Percentiles rank a stretch among this genome's conserved stretches.
These are phyloP conservation scores for Talpa occidentalis DNA, from an alignment of 2,113 vertebrate species.

Conservation along the genomic window DNA sequence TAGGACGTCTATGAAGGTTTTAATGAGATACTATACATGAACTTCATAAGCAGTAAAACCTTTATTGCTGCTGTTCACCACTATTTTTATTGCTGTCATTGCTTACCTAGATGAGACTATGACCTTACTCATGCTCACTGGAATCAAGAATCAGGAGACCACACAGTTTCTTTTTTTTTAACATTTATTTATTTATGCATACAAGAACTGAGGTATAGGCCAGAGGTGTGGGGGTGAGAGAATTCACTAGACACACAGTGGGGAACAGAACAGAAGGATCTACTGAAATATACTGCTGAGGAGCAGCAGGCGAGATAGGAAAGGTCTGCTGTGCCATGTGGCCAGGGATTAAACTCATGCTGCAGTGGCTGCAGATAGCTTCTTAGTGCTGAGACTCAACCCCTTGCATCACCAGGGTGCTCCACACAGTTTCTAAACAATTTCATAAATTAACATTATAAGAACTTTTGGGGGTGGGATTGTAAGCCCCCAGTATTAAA, in stretches of 20 bases:
- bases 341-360: no score
- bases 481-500: neutral
- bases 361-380: no score
- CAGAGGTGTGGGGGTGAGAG: no score
- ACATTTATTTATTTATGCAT: no score
- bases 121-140: neutral
- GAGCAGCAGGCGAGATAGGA: no score
- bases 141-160: neutral
- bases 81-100: neutral
- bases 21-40: neutral
- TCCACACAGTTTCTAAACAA: neutral
- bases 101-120: neutral
- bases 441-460: neutral
- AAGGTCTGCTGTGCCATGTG: no score
- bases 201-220: no score
- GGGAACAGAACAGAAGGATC: no score
- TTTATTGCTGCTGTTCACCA: neutral
- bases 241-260: no score
- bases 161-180: neutral
- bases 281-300: no score
- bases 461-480: neutral
- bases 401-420: no score
- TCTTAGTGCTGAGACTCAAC: no score
- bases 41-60: neutral
- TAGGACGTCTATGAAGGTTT: neutral